A percentile compares a stretch with the other conserved stretches of the same genome.
These are phyloP conservation scores for Sphecodes monilicornis DNA, from an alignment of 2,888 invertebrate genomes.

Conservation along the genomic window DNA sequence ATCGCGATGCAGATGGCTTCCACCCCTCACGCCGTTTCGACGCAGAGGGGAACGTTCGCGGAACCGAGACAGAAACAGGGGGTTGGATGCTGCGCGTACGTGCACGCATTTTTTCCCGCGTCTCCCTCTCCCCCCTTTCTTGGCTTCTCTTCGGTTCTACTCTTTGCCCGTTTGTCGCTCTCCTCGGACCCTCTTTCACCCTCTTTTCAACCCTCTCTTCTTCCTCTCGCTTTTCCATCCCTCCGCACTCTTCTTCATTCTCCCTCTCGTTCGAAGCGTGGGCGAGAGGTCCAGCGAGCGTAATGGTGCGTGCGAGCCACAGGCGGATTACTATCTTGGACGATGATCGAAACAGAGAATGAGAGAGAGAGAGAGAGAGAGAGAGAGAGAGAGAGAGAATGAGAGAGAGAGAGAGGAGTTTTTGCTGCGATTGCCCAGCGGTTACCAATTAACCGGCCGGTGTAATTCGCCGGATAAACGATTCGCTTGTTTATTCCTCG, in stretches of 20 bases:
- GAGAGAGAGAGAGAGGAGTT: not conserved
- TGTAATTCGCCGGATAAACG: slow-evolving; percentile 43
- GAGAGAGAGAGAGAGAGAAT: not conserved
- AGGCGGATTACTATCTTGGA: slow-evolving; percentile 50
- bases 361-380: not conserved
- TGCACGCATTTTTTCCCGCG: slow-evolving; percentile 67
- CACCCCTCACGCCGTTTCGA: slow-evolving; percentile 76
- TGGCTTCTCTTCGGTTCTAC: slow-evolving; percentile 27
- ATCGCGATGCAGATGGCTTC: slow-evolving; percentile 84
- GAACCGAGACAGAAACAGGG: slow-evolving; percentile 43
- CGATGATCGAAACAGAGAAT: not conserved
- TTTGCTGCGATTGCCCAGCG: slow-evolving; percentile 28
- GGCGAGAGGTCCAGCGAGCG: slow-evolving; percentile 55
- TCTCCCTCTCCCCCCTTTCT: slow-evolving; percentile 34
- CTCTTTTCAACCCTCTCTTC: slow-evolving; percentile 18
- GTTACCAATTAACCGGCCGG: slow-evolving; percentile 41
- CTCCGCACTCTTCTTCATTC: not conserved
- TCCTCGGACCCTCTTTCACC: slow-evolving; percentile 16
- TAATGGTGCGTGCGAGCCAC: slow-evolving; percentile 60
- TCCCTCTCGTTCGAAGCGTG: slow-evolving; percentile 30
- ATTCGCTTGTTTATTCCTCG: slow-evolving; percentile 28
- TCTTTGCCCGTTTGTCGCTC: slow-evolving; percentile 9
- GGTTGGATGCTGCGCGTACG: slow-evolving; percentile 59
- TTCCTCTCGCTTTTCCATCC: slow-evolving; percentile 9
- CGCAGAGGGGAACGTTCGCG: slow-evolving; percentile 13